phyloP scores from a whole-genome alignment of 30 jellyfish, hydroid and myxozoan species.

The Pseudorhiza aurosa region DNA sequence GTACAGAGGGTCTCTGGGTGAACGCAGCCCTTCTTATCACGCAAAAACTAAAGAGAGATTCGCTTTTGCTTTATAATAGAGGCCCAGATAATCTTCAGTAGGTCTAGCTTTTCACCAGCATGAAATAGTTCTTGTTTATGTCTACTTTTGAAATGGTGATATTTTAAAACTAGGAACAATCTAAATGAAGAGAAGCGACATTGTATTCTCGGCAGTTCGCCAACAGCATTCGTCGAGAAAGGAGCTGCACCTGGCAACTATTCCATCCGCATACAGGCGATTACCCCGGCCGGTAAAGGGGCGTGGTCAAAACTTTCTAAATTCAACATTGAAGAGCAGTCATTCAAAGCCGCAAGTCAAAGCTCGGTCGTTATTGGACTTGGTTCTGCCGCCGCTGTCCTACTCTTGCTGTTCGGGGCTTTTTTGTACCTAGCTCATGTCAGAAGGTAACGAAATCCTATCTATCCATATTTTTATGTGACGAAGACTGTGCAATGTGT shows the following conservation, averaged over 20 bases:
- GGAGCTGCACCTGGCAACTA: conserved; percentile 89
- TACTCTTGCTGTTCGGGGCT: conserved; percentile 63
- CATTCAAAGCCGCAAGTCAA: not conserved
- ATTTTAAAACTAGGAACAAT: conserved; percentile 24
- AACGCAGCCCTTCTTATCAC: too few relatives aligned
- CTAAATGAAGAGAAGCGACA: conserved; percentile 42
- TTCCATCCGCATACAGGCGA: conserved; percentile 70
- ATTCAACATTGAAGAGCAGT: conserved; percentile 52
- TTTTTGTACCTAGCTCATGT: conserved; percentile 32
- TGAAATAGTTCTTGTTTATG: too few relatives aligned
- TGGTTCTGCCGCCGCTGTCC: conserved; percentile 72
- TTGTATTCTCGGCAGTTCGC: conserved; percentile 76
- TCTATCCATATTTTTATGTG: not conserved
- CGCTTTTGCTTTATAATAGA: too few relatives aligned
- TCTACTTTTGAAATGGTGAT: too few relatives aligned
- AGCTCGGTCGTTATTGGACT: conserved; percentile 58
- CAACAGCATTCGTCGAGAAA: conserved; percentile 56
- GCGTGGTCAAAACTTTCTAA: conserved; percentile 69
- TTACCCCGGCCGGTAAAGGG: conserved; percentile 92
- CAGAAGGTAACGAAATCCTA: conserved; percentile 2
- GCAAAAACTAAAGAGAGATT: too few relatives aligned
- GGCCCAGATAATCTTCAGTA: too few relatives aligned
- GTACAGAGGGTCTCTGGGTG: too few relatives aligned
- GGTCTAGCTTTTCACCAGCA: too few relatives aligned
- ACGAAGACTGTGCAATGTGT: too few relatives aligned